Percentiles rank a stretch among this genome's conserved stretches.
These are phyloP conservation scores for Lamprotornis superbus DNA, from an alignment of 2,113 vertebrate species.

Conservation along the genomic window DNA sequence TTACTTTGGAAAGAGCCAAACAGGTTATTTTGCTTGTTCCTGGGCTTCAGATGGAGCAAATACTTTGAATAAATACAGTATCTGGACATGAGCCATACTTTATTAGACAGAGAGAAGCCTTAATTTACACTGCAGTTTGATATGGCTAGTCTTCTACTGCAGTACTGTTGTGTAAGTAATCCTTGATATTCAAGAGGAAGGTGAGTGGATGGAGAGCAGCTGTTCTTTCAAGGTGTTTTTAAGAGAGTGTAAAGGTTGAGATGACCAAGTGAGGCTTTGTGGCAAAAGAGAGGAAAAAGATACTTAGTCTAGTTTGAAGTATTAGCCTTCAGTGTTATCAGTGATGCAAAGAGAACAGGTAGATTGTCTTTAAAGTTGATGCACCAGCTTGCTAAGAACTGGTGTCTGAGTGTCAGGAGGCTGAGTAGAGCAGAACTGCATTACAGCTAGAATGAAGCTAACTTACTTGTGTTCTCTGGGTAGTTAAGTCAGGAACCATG, in stretches of 20 bases:
- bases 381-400: background rate
- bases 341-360: background rate
- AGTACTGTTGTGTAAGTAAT: background rate
- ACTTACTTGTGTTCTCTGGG: background rate
- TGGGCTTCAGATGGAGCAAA: background rate
- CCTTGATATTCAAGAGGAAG: background rate
- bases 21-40: background rate
- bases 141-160: background rate
- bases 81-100: background rate
- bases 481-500: background rate
- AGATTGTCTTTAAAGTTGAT: background rate
- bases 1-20: background rate
- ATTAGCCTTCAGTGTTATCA: background rate
- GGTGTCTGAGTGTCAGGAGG: background rate
- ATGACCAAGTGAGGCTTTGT: background rate
- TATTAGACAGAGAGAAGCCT: background rate
- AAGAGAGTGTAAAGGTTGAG: background rate
- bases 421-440: background rate
- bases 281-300: background rate
- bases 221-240: background rate
- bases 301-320: background rate
- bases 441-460: background rate
- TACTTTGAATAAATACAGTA: background rate
- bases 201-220: background rate
- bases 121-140: background rate